Conservation (phyloP, 2,113 vertebrate species). For the Oceanites oceanicus region DNA sequence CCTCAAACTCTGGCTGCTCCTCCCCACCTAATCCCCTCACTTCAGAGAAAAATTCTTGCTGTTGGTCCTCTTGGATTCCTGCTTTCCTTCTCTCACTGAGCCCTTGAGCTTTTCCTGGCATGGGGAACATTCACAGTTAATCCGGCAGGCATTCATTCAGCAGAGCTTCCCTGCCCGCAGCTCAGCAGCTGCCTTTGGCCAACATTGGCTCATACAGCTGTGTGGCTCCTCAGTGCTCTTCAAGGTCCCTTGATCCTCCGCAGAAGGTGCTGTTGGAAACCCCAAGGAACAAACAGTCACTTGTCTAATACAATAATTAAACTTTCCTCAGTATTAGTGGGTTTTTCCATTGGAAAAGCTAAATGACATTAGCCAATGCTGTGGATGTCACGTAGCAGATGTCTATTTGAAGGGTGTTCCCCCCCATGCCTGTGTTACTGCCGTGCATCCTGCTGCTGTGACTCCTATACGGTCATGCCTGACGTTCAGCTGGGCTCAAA, state of each 20-base stretch:
- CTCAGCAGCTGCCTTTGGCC: not conserved
- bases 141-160: not conserved
- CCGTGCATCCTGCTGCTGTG: accelerated
- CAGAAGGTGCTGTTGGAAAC: not conserved
- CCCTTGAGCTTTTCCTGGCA: conserved; percentile 5
- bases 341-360: not conserved
- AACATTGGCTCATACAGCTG: not conserved
- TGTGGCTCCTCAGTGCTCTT: not conserved
- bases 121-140: not conserved
- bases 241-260: not conserved
- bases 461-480: not conserved
- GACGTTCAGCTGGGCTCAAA: not conserved
- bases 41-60: not conserved
- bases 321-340: not conserved
- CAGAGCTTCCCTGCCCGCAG: not conserved
- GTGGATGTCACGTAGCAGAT: not conserved
- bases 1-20: not conserved
- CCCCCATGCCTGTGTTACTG: not conserved
- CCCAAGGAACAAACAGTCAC: not conserved
- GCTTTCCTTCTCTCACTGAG: not conserved
- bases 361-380: not conserved
- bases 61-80: not conserved
- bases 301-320: not conserved
- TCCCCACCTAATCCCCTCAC: not conserved
- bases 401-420: not conserved